Base-by-base conservation (phyloP, 2,113 vertebrate species). In the Fulica atra region DNA sequence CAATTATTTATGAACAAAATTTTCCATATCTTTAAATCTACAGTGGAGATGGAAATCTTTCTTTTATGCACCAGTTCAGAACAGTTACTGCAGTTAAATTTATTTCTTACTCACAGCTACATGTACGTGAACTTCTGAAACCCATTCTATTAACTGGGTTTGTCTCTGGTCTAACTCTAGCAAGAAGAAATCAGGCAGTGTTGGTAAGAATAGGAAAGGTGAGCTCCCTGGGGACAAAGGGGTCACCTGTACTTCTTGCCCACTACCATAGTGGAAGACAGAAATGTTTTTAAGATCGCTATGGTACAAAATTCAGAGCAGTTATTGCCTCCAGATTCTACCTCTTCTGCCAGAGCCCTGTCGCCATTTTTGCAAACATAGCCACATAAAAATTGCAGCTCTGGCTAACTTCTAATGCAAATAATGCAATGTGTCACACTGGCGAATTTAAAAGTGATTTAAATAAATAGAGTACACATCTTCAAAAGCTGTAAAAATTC, bases 241-340 rank as follows among this genome's bases (percentile, higher is more conserved):
- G 4, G 5, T 44, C 5, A 33, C 25, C 33, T 57, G 11, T 53
- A 33, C 25, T 80, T 3, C 26, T 72, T 51, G 33, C 7, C 18
- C 29, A n/a, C 4, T 61, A 35, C 35, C 7, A 12, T 8, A 56
- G 6, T 31, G 0, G 0, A 72, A 48, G 36, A 28, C 14, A 89
- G 73, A 81, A 29, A 17, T 33, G 2, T 29, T 11, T 79, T 72
- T 82, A 79, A 60, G 28, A 60, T 10, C 6, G 10, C 10, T 16
- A 5, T 13, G 38, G 26, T 50, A 53, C 71, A 59, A 92, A 68
- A 86, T 36, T 40, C 31, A 60, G 25, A 79, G 29, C 10, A 73
- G 17, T 59, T 87, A 44, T 28, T 78, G 36, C 3, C 31, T 25
- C 24, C 42, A 17, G 11, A 63, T 87, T 85, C 42, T 50, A 16